Percentiles rank a stretch among this genome's conserved stretches.
These are phyloP conservation scores for Caenorhabditis afra DNA, from an alignment of 2,888 invertebrate species.

Conservation along the genomic window DNA sequence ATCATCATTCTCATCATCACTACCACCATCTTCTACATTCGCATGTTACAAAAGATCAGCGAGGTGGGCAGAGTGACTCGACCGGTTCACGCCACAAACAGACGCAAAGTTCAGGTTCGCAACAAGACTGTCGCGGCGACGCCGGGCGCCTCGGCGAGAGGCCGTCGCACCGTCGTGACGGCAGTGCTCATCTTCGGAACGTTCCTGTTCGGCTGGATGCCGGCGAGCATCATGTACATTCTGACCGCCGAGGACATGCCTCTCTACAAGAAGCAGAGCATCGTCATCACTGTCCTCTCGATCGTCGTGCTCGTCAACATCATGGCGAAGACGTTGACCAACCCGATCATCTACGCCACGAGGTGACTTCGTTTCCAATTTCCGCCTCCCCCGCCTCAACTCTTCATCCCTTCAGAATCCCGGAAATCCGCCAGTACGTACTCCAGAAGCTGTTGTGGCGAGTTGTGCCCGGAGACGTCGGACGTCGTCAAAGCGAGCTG, in stretches of 20 bases:
- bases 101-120: slow-evolving; percentile 48
- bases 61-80: slow-evolving; percentile 36
- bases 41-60: slow-evolving; percentile 82
- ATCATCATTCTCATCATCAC: slow-evolving; percentile 84
- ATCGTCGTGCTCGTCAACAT: slow-evolving; percentile 83
- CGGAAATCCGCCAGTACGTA: slow-evolving; percentile 70
- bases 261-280: slow-evolving; percentile 52
- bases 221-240: slow-evolving; percentile 84
- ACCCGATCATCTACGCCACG: slow-evolving; percentile 85
- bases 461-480: slow-evolving; percentile 54
- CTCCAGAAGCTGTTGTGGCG: slow-evolving; percentile 62
- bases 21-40: slow-evolving; percentile 85
- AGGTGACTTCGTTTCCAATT: slow-evolving; percentile 48
- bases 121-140: slow-evolving; percentile 51
- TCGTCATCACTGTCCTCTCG: slow-evolving; percentile 63
- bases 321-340: slow-evolving; percentile 85
- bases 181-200: slow-evolving; percentile 85
- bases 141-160: slow-evolving; percentile 59
- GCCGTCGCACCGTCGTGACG: slow-evolving; percentile 82
- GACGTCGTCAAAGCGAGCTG: slow-evolving; percentile 45
- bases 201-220: slow-evolving; percentile 84
- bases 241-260: slow-evolving; percentile 81
- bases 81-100: background rate
- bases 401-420: slow-evolving; percentile 58
- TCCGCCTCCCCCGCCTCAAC: background rate